A percentile compares a stretch with the other conserved stretches of the same genome.
Conservation (phyloP, 2,888 invertebrate species). For the Thymelicus lineola region DNA sequence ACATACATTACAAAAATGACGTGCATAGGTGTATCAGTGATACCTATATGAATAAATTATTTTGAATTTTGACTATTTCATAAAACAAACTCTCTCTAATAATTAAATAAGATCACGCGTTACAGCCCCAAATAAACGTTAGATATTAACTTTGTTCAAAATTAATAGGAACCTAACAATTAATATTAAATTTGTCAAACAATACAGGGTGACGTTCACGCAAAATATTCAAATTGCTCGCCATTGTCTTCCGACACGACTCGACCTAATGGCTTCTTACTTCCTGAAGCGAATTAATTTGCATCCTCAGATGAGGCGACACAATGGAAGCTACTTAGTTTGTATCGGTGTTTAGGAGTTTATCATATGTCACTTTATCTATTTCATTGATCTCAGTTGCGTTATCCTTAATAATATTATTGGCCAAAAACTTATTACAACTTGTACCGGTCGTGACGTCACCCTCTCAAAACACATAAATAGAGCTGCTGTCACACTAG, state of each 20-base stretch:
- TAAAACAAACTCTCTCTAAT: not conserved
- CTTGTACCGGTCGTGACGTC: no score
- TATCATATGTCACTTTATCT: constrained; percentile 23
- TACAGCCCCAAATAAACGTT: constrained; percentile 7
- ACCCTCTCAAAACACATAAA: no score
- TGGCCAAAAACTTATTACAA: no score
- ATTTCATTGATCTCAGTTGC: not conserved
- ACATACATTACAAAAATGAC: no score
- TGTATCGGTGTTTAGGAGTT: constrained; percentile 18
- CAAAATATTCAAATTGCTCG: constrained; percentile 35
- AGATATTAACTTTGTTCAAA: constrained; percentile 6
- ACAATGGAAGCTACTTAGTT: constrained; percentile 32
- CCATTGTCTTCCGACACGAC: constrained; percentile 32
- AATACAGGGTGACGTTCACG: constrained; percentile 16
- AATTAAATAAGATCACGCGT: not conserved
- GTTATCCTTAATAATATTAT: no score
- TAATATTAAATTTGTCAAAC: constrained; percentile 32
- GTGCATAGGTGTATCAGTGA: no score
- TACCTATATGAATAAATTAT: no score
- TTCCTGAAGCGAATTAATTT: constrained; percentile 35
- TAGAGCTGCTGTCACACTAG: no score
- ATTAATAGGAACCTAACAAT: constrained; percentile 7
- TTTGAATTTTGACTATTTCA: no score
- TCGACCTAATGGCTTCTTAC: constrained; percentile 32
- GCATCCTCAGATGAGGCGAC: constrained; percentile 16